Base-by-base conservation (phyloP, 1,140 invertebrate genomes). In the Hycleus phaleratus region DNA sequence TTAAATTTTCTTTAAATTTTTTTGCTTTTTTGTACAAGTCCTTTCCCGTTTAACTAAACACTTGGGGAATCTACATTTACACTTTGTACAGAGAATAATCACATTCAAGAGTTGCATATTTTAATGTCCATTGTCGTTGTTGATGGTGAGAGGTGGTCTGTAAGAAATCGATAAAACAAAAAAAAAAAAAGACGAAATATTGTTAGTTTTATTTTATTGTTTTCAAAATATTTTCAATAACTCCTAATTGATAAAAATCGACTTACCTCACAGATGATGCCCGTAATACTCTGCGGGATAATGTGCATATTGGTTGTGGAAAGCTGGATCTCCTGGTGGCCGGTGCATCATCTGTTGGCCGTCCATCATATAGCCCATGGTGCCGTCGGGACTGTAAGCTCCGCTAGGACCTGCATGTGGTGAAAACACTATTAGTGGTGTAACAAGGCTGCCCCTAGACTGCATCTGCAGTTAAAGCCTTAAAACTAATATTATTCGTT, bases 351-450 rank as follows among this genome's bases (percentile, higher is more conserved):
- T 93, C 71, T 84, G 82, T 78, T 93, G 90, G 68, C 91, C 90
- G 78, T 95, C 93, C 91, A 95, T 93, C 90, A 94, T 94, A 82
- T 95, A 96, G 68, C 91, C 90, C 88, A 95, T 94, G 71, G 86
- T 84, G 68, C 88, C 88, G 73, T 96, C 93, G 61, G 93, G 93
- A 81, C 91, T 94, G 79, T 96, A 96, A 54, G 90, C 89, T 73
- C 91, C 91, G 79, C 90, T 92, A 75, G 91, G 90, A 78, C 90
- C 90, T 82, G 89, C 87, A 78, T 90, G 88, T 71, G 88, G 88
- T 74, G 85, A 85, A 82, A 91, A 91, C 73, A 91, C 88, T 91
- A 84, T 79, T 74, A 74, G 70, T 68, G 64, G 63, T 64, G 69
- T 74, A 69, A 71, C 64, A 67, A 32, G 56, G 67, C 72, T 73